Evolutionary conservation across 2,888 invertebrate genomes (phyloP), one percentile per base, ranked within the genome.

Genomic region (Achlya flavicornis): DNA sequence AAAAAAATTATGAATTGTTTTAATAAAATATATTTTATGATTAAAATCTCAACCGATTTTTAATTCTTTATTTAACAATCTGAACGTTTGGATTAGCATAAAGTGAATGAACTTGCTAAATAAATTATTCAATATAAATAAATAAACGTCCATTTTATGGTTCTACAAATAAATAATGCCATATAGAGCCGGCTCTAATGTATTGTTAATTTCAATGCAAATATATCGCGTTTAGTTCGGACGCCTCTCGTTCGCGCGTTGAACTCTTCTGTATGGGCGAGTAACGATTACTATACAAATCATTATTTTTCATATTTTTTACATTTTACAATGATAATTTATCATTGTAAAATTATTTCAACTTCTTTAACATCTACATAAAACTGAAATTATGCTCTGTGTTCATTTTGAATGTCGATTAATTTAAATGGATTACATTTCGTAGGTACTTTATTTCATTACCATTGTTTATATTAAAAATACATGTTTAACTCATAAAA

Each of bases 181-280:
- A 19, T 60, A 43, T 46, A 46, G 5, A 2, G 41, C 41, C 46
- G 46, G 3, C 12, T 41, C 41, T 32, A n/a, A 33, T 58, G 32
- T 14, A 12, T 60, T 33, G 41, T 19, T 12, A 41, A 19, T 53
- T 53, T 59, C n/a, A 59, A 38, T 26, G 41, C 60, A 60, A 41
- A 60, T 60, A 60, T 60, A 41, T 4, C 12, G 12, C 41, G 41
- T 12, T 38, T 41, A 41, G 41, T 43, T 16, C 19, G 38, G 62
- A n/a, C 33, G n/a, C 63, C 67, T 66, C 70, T 66, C 57, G 66
- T 61, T 72, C 79, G 84, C 88, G 83, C 88, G 87, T 88, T 88
- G 81, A 89, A 84, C 82, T 88, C 88, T 87, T 81, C 75, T 76
- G 70, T 79, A 73, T 46, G 64, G 63, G 64, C 59, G 63, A 26